Evolutionary conservation across 2,113 vertebrate species (phyloP).

Genomic region (Chaenogobius annularis): DNA sequence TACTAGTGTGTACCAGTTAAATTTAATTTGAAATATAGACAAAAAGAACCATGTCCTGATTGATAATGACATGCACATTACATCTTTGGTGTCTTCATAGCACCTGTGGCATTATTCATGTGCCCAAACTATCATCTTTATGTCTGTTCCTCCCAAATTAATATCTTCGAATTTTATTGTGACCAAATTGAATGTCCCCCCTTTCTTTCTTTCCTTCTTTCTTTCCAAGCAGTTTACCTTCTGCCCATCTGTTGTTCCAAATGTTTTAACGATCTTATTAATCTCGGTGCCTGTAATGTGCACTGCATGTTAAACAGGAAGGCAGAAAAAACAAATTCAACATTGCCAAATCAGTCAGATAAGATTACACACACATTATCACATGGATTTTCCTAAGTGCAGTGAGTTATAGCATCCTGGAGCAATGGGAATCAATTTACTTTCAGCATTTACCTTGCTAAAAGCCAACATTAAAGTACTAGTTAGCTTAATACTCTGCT

Average conservation of each 20-base stretch:
- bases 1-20: neutral
- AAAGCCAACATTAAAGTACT: constrained; percentile 18
- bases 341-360: neutral
- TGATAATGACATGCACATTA: neutral
- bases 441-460: constrained; percentile 25
- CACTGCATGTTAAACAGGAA: constrained; percentile 15
- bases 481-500: constrained; percentile 16
- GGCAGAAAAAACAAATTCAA: constrained; percentile 22
- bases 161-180: neutral
- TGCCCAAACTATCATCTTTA: neutral
- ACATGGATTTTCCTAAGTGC: neutral
- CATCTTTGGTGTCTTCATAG: neutral
- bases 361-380: neutral
- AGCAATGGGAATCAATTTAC: constrained; percentile 7
- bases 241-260: constrained; percentile 6
- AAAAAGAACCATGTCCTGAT: neutral
- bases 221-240: neutral
- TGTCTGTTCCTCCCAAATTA: neutral
- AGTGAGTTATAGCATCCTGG: constrained; percentile 18
- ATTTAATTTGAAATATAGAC: neutral
- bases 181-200: neutral
- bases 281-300: neutral
- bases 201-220: neutral
- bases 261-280: constrained; percentile 3
- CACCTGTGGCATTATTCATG: neutral